phyloP scores from a whole-genome alignment of 2,113 vertebrate species.

The Coryphaenoides rupestris region DNA sequence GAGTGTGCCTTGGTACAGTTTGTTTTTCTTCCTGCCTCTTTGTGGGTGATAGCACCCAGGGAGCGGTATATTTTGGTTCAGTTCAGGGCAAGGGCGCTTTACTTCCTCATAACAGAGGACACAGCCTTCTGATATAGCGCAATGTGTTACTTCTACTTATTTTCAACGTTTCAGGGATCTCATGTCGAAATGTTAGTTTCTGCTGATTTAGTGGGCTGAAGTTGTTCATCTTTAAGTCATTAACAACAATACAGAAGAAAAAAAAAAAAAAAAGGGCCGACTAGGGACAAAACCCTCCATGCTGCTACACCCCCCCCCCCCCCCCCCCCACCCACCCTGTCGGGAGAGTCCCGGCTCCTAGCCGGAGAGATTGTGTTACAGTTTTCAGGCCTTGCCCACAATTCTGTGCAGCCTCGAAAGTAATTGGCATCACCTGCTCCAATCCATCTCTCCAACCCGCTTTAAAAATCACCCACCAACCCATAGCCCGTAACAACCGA shows the following conservation, averaged over 20 bases:
- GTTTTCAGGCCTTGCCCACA: constrained; percentile 34
- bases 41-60: constrained; percentile 18
- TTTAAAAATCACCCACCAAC: not conserved
- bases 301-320: not conserved
- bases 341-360: constrained; percentile 6
- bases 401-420: constrained; percentile 24
- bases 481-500: constrained; percentile 1
- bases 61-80: constrained; percentile 31
- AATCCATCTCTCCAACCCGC: constrained; percentile 27
- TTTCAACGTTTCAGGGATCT: constrained; percentile 13
- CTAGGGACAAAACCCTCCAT: not conserved
- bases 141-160: constrained; percentile 11
- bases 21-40: not conserved
- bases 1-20: constrained; percentile 14
- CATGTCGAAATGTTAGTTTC: not conserved
- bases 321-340: not conserved
- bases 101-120: constrained; percentile 21
- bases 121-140: constrained; percentile 31
- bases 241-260: not conserved
- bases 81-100: not conserved
- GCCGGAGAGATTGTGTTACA: constrained; percentile 48
- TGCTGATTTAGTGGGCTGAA: not conserved
- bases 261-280: not conserved
- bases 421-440: constrained; percentile 59
- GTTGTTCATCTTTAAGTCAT: not conserved